Evolutionary conservation across 2,797 vertebrate genomes (phyloP).

Genomic region (Lindbergichthys nudifrons): DNA sequence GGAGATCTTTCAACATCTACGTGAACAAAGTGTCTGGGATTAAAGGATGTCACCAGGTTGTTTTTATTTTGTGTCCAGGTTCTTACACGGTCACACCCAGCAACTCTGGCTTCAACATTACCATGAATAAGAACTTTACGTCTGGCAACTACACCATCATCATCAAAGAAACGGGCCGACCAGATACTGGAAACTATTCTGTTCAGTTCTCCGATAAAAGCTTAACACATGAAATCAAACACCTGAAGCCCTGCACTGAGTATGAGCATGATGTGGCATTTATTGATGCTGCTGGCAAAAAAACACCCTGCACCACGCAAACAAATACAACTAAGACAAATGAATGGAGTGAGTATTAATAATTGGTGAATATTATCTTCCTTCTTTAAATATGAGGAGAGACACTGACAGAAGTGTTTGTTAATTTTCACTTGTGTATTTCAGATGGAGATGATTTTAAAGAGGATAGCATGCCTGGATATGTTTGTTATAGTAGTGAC

Average conservation of each 20-base stretch:
- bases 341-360: slow-evolving; percentile 28
- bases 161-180: rapidly evolving
- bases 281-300: rapidly evolving
- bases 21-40: neutral
- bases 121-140: rapidly evolving
- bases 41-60: neutral
- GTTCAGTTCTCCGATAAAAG: rapidly evolving
- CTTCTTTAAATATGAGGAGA: neutral
- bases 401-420: neutral
- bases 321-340: rapidly evolving
- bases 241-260: slow-evolving; percentile 64
- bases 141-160: rapidly evolving
- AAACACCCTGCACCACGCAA: rapidly evolving
- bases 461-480: rapidly evolving
- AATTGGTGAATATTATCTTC: neutral
- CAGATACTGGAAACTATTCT: rapidly evolving
- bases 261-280: slow-evolving; percentile 16
- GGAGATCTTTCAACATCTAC: neutral
- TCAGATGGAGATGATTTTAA: too few species aligned
- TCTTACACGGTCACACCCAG: neutral
- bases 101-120: slow-evolving; percentile 26
- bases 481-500: slow-evolving; percentile 19
- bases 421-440: slow-evolving; percentile 39
- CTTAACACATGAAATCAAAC: rapidly evolving
- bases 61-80: slow-evolving; percentile 52